Percentiles rank a stretch among this genome's conserved stretches.
Conservation (phyloP, 2,888 invertebrate species). For the Acleris cristana region DNA sequence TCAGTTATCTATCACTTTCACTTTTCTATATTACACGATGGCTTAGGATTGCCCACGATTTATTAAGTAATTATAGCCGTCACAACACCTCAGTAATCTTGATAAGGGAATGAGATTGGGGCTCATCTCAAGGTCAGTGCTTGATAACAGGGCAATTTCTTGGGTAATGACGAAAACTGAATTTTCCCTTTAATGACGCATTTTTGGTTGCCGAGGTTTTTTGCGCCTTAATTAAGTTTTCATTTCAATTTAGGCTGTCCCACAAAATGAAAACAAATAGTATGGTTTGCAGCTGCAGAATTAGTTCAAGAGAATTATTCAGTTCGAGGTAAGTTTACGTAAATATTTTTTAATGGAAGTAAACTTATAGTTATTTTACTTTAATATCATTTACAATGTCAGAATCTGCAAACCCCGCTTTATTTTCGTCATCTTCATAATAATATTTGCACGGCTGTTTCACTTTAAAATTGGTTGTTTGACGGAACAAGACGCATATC, state of each 20-base stretch:
- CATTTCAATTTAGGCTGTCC: neutral
- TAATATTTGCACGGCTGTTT: constrained; percentile 1
- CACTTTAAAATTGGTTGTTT: constrained; percentile 12
- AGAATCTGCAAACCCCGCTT: neutral
- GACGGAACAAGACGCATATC: constrained; percentile 47
- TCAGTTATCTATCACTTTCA: too few relatives aligned
- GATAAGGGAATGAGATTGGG: constrained; percentile 66
- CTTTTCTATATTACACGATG: neutral
- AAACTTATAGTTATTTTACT: neutral
- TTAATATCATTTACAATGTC: neutral
- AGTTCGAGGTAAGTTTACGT: neutral
- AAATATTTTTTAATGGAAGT: constrained; percentile 1
- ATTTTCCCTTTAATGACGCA: constrained; percentile 10
- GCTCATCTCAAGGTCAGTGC: constrained; percentile 67
- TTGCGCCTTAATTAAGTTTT: constrained; percentile 14
- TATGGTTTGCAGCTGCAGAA: neutral
- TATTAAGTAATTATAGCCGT: constrained; percentile 12
- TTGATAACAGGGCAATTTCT: constrained; percentile 58
- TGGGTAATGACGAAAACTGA: constrained; percentile 15
- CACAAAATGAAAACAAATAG: constrained; percentile 3
- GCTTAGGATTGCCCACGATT: neutral
- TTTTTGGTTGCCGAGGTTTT: constrained; percentile 5
- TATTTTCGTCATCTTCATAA: constrained; percentile 2
- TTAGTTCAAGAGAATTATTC: too few relatives aligned
- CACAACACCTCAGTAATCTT: constrained; percentile 62